Conservation (phyloP, 2,113 vertebrate genomes). For the Cichladusa arquata region DNA sequence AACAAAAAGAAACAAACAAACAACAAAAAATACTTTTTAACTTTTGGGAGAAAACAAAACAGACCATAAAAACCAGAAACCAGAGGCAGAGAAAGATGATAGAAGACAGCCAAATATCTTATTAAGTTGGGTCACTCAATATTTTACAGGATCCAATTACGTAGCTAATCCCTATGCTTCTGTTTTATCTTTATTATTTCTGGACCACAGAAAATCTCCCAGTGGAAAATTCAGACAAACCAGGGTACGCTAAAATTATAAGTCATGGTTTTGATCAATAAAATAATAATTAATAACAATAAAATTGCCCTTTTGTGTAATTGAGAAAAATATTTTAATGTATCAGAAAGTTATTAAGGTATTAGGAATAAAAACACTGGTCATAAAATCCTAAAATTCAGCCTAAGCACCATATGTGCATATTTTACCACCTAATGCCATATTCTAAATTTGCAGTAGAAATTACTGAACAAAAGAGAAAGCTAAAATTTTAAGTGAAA, state of each 20-base stretch:
- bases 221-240: not conserved
- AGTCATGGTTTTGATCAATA: not conserved
- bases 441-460: not conserved
- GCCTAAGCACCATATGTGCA: not conserved
- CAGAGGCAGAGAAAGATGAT: not conserved
- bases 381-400: not conserved
- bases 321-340: not conserved
- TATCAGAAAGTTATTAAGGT: not conserved
- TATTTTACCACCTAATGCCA: not conserved
- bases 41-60: not conserved
- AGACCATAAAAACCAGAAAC: not conserved
- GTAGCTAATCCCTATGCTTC: not conserved
- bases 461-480: conserved; percentile 25
- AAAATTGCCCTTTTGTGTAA: not conserved
- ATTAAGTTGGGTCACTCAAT: not conserved
- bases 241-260: not conserved
- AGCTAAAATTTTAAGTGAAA: not conserved
- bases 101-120: not conserved
- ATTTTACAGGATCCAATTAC: not conserved
- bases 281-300: not conserved
- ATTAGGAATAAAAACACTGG: not conserved
- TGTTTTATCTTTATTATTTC: not conserved
- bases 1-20: not conserved
- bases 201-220: not conserved
- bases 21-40: not conserved